These are phyloP conservation scores for Chrysoperla carnea DNA, from an alignment of 1,140 invertebrate species.

Conservation along the genomic window DNA sequence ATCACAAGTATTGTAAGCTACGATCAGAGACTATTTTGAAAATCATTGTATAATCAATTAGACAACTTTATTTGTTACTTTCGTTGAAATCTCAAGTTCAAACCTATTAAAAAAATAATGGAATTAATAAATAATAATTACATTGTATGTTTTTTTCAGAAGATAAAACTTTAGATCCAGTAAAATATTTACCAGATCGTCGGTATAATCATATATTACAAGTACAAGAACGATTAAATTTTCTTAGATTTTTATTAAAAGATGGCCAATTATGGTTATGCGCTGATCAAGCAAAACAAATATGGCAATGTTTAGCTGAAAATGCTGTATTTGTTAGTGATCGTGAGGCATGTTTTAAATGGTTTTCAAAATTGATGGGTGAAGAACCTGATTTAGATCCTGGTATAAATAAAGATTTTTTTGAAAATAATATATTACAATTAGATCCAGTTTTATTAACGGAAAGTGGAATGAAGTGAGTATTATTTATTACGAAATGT, in stretches of 20 bases:
- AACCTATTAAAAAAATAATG: no score
- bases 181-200: conserved; percentile 68
- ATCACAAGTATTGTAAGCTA: no score
- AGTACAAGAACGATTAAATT: conserved; percentile 86
- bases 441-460: conserved; percentile 82
- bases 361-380: conserved; percentile 98
- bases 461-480: conserved; percentile 86
- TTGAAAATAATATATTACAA: conserved; percentile 87
- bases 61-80: no score
- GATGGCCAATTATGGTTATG: conserved; percentile 93
- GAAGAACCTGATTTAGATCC: conserved; percentile 94
- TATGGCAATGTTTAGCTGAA: conserved; percentile 92
- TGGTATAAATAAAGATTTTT: conserved; percentile 91
- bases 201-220: conserved; percentile 84
- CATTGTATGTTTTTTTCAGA: conserved; percentile 11
- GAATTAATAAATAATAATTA: no score
- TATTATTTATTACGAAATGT: conserved; percentile 1
- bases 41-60: no score
- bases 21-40: no score
- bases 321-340: conserved; percentile 81
- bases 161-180: conserved; percentile 63
- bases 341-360: conserved; percentile 92
- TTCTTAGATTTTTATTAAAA: conserved; percentile 79
- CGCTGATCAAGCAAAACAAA: conserved; percentile 90
- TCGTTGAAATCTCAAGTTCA: no score